Base-by-base conservation (phyloP, 2,888 invertebrate genomes). In the Coenonympha arcania region DNA sequence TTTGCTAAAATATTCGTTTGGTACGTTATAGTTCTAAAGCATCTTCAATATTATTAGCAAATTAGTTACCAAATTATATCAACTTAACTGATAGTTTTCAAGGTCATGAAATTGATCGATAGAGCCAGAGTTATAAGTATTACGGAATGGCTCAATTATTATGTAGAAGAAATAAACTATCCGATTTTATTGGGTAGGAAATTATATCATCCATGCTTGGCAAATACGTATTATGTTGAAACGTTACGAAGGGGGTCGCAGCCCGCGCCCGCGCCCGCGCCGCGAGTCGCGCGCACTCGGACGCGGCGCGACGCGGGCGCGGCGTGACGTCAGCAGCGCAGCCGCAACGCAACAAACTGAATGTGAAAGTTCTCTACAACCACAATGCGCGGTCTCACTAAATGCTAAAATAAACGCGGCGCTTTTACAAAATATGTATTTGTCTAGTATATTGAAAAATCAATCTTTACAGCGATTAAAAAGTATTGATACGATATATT, bases 281-380 rank as follows among this genome's bases (percentile, higher is more conserved):
- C 48, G 34, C 45, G 49, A 54, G 5, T 11, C n/a, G n/a, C n/a
- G n/a, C n/a, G n/a, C n/a, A n/a, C 11, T 13, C 13, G 48, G 51
- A 55, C 49, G 34, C 44, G 50, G 45, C 46, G 41, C 50, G 48
- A 42, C 53, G 50, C 65, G 65, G 62, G 58, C 65, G 64, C n/a
- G 63, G 59, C 58, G 69, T 80, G 83, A 79, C 80, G 81, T 80
- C 82, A 80, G 59, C 60, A 58, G 65, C 71, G 69, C 69, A 64
- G 68, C 63, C 69, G 69, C 73, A 74, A 70, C 79, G 76, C 78
- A 79, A 79, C 75, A 64, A 66, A 77, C 71, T 75, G 76, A 83
- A 84, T 84, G 85, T 85, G 85, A 85, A 85, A 85, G 85, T 85
- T 83, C 77, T 70, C 65, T 57, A 69, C 69, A 69, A 72, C 69